Conservation (phyloP, 2,888 invertebrate species). For the Rambutsinella grinnellia region DNA sequence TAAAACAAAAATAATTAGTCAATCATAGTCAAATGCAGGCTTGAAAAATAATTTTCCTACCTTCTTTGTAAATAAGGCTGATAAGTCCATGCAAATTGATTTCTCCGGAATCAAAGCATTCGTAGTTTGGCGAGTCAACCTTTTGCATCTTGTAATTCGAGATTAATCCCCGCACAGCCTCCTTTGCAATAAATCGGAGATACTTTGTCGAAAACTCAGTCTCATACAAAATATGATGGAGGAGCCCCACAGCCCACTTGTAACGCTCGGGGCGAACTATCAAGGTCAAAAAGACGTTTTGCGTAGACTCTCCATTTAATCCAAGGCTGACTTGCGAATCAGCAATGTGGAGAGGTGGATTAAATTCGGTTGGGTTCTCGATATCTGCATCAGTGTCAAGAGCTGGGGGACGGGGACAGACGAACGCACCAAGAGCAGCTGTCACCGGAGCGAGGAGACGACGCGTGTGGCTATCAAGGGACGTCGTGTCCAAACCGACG, state of each 20-base stretch:
- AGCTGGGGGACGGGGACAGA: conserved; percentile 65
- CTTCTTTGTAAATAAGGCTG: conserved; percentile 60
- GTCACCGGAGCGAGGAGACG: conserved; percentile 82
- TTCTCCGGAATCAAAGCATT: conserved; percentile 64
- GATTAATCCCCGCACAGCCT: conserved; percentile 69
- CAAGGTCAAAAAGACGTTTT: conserved; percentile 64
- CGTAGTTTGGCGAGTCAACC: conserved; percentile 62
- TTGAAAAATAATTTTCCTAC: conserved; percentile 27
- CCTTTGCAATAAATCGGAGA: conserved; percentile 82
- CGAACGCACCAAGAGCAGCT: conserved; percentile 74
- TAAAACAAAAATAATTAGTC: conserved; percentile 12
- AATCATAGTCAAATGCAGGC: background rate
- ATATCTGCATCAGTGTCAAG: conserved; percentile 65
- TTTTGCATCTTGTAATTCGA: conserved; percentile 65
- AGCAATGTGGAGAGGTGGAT: conserved; percentile 61
- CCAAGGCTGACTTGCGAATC: conserved; percentile 65
- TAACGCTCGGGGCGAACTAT: conserved; percentile 85
- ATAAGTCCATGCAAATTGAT: conserved; percentile 64
- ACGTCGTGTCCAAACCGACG: conserved; percentile 79
- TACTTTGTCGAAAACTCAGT: conserved; percentile 81
- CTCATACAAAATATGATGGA: conserved; percentile 81
- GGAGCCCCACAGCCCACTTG: conserved; percentile 80
- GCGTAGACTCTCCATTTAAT: conserved; percentile 65
- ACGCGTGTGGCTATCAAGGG: conserved; percentile 74
- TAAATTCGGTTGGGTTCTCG: conserved; percentile 61